Conservation (phyloP, 2,888 invertebrate species). For the Abscondita cerata region DNA sequence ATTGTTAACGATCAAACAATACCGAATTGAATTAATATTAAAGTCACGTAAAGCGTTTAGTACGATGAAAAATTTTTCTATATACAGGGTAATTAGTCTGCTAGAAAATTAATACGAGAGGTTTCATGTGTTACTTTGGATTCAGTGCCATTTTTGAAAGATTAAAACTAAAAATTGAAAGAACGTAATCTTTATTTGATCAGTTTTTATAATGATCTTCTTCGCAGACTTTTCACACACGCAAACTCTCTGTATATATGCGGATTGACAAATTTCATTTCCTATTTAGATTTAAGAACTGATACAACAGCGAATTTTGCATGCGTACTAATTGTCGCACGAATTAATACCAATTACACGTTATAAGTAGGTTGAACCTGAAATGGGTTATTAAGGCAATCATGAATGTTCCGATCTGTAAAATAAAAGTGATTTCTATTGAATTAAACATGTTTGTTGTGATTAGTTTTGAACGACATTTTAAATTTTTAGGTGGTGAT, state of each 20-base stretch:
- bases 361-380: conserved; percentile 2
- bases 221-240: too few relatives aligned
- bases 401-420: background rate
- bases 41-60: background rate
- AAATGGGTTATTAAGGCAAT: background rate
- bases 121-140: too few relatives aligned
- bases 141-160: too few relatives aligned
- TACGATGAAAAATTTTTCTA: background rate
- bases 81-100: background rate
- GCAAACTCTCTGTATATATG: background rate
- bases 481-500: too few relatives aligned
- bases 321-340: conserved; percentile 7
- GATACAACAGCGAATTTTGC: conserved; percentile 2
- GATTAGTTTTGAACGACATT: too few relatives aligned
- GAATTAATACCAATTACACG: conserved; percentile 5
- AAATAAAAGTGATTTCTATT: background rate
- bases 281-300: conserved; percentile 4
- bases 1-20: conserved; percentile 10
- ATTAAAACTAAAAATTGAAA: too few relatives aligned
- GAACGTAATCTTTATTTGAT: too few relatives aligned
- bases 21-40: background rate
- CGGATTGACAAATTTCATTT: conserved; percentile 5
- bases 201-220: too few relatives aligned
- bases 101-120: too few relatives aligned
- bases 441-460: background rate